Base-by-base conservation (phyloP, 1,140 invertebrate genomes). In the Nebria ingens region DNA sequence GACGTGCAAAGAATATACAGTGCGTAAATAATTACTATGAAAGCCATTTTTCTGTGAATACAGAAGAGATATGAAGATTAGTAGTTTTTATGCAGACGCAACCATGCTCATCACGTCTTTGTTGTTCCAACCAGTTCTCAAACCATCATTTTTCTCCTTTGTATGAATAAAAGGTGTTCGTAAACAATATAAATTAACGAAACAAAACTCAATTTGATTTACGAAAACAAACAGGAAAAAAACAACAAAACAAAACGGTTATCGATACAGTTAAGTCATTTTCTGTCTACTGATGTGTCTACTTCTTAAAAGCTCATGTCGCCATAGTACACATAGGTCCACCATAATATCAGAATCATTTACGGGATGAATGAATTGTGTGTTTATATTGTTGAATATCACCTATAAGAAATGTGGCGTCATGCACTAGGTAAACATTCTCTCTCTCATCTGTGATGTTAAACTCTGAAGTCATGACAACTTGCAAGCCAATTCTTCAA, bases 381-480 rank as follows among this genome's bases (percentile, higher is more conserved):
- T n/a, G 57, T 57, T 65, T 62, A 62, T 51, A 60, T 62, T 62
- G 62, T 62, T 64, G 59, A 58, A 45, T 60, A 63, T 65, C 60
- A 65, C 56, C 61, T 61, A n/a, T n/a, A 55, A 62, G 59, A 64
- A 64, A 29, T 56, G 58, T 60, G 51, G 53, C 56, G 60, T 64
- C 60, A 63, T 62, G 58, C 56, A 62, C 59, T 60, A 64, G 60
- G 63, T 63, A 65, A 62, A 60, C 56, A 63, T 45, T 40, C 58
- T 57, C 15, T 12, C n/a, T n/a, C n/a, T n/a, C n/a, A n/a, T n/a
- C n/a, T n/a, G n/a, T n/a, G n/a, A n/a, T n/a, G n/a, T 9, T 45
- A 62, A 65, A 65, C 56, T 63, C 52, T 60, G 56, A 55, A 62
- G 62, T 65, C 63, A 65, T 65, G 60, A 62, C 62, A 62, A 65